A percentile compares a stretch with the other conserved stretches of the same genome.
phyloP scores from a whole-genome alignment of 2,113 vertebrate genomes.

The Acanthisitta chloris region DNA sequence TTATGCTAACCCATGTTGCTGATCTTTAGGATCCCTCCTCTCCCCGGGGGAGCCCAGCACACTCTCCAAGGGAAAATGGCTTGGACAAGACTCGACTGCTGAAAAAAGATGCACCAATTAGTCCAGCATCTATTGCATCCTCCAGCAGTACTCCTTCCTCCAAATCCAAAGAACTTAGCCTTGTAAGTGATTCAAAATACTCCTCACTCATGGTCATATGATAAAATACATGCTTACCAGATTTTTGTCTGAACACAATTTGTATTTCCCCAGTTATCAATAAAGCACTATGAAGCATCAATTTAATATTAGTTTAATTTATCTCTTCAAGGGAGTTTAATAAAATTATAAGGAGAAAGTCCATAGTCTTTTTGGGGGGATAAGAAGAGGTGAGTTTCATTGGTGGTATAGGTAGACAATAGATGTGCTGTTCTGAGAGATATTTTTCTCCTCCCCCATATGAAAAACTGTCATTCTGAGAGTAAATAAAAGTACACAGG shows the following conservation, averaged over 20 bases:
- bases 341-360: not conserved
- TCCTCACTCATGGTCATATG: not conserved
- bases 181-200: constrained; percentile 80
- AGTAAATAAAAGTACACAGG: constrained; percentile 45
- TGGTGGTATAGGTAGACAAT: constrained; percentile 6
- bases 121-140: constrained; percentile 95
- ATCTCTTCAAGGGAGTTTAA: not conserved
- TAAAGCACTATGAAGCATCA: not conserved
- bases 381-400: constrained; percentile 4
- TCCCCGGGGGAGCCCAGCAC: constrained; percentile 91
- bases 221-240: not conserved
- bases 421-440: constrained; percentile 15
- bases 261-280: not conserved
- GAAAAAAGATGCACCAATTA: constrained; percentile 97
- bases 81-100: constrained; percentile 93
- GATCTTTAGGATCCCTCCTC: constrained; percentile 90
- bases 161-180: constrained; percentile 98
- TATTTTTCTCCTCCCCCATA: constrained; percentile 14
- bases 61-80: constrained; percentile 96
- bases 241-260: not conserved
- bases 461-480: constrained; percentile 25
- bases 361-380: not conserved
- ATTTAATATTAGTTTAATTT: not conserved
- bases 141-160: constrained; percentile 98
- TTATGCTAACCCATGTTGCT: not conserved